phyloP scores from a whole-genome alignment of 2,797 vertebrate species.

The Podarcis siculus region DNA sequence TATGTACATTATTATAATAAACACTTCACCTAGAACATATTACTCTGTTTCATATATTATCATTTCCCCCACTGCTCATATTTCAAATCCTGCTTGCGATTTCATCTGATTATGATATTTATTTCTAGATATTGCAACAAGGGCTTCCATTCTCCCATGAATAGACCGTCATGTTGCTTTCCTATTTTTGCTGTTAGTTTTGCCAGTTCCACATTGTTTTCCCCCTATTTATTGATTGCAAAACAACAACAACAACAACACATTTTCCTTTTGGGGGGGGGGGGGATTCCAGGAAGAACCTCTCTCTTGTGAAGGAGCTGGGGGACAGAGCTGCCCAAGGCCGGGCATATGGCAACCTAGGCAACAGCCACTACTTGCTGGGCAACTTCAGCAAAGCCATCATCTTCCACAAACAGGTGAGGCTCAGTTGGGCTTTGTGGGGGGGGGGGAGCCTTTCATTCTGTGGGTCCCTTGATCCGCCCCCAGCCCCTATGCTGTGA shows the following conservation, averaged over 20 bases:
- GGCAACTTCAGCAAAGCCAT: slow-evolving; percentile 94
- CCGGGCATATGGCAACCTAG: slow-evolving; percentile 93
- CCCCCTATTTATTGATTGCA: not conserved
- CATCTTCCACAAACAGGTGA: slow-evolving; percentile 95
- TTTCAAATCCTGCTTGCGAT: no score
- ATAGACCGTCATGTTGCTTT: not conserved
- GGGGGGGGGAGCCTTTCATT: no score
- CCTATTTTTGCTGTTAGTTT: not conserved
- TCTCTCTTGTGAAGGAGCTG: slow-evolving; percentile 94
- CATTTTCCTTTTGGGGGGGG: not conserved
- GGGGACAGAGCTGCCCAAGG: slow-evolving; percentile 95
- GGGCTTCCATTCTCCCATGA: no score
- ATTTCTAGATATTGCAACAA: no score
- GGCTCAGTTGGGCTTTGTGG: not conserved
- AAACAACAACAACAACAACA: no score
- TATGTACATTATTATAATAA: no score
- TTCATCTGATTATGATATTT: no score
- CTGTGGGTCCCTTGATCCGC: no score
- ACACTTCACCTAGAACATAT: no score
- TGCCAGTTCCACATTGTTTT: not conserved
- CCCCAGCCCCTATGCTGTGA: not conserved
- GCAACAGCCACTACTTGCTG: slow-evolving; percentile 95
- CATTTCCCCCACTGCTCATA: no score
- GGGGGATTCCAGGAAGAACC: slow-evolving; percentile 87
- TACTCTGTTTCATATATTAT: no score